Percentiles rank a stretch among this genome's conserved stretches.
Conservation (phyloP, 2,888 invertebrate genomes). For the Calameuta pallipes region DNA sequence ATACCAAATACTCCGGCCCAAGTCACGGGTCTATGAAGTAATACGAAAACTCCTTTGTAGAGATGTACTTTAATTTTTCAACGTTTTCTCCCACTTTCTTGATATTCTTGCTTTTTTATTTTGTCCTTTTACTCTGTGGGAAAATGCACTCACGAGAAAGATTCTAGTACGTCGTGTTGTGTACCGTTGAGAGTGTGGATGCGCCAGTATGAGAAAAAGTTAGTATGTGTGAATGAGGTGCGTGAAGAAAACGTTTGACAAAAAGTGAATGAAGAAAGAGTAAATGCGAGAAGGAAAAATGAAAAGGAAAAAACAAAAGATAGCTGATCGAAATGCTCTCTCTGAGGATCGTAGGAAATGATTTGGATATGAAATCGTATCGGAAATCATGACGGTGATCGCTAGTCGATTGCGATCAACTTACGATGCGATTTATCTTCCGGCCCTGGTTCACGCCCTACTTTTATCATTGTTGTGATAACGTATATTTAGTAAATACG, state of each 20-base stretch:
- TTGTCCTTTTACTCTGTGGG: not conserved
- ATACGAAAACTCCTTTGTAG: not conserved
- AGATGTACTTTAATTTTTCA: not conserved
- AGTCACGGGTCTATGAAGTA: not conserved
- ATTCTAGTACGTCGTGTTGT: not conserved
- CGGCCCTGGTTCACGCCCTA: constrained; percentile 24
- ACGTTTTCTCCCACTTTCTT: not conserved
- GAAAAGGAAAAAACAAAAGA: not conserved
- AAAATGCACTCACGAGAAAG: not conserved
- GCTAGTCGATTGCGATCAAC: not conserved
- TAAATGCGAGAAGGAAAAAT: not conserved
- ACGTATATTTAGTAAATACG: constrained; percentile 59
- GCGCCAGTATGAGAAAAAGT: not conserved
- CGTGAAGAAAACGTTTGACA: not conserved
- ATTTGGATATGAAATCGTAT: not conserved
- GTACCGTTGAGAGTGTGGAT: not conserved
- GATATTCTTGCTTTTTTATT: not conserved
- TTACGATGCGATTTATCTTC: not conserved
- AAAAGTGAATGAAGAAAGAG: not conserved
- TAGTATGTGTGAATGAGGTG: not conserved
- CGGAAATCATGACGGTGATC: not conserved
- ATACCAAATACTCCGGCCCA: constrained; percentile 21
- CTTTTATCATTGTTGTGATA: constrained; percentile 66
- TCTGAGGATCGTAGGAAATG: not conserved
- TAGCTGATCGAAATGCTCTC: not conserved